Evolutionary conservation across 1,140 invertebrate genomes (phyloP).

Genomic region (Solen grandis): DNA sequence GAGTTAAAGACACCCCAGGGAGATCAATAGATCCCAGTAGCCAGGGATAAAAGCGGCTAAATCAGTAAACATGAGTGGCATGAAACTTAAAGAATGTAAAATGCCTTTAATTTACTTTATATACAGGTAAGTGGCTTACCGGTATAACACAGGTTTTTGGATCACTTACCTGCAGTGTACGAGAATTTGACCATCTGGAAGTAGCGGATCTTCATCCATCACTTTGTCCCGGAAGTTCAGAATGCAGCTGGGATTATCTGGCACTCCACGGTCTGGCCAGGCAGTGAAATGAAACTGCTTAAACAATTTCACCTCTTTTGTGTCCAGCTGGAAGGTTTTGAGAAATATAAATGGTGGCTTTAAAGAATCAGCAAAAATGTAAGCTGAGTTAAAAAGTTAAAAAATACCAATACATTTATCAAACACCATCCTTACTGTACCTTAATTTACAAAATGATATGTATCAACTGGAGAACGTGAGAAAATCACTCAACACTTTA

Average conservation of each 20-base stretch:
- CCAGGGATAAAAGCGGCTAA: too few relatives aligned
- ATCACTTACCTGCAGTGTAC: slow-evolving; percentile 62
- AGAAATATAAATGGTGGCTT: not conserved
- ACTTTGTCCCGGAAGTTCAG: slow-evolving; percentile 58
- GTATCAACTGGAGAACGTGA: too few relatives aligned
- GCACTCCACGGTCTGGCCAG: slow-evolving; percentile 61
- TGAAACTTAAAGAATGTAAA: too few relatives aligned
- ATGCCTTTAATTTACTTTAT: too few relatives aligned
- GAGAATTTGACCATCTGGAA: slow-evolving; percentile 45
- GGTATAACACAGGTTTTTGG: too few relatives aligned
- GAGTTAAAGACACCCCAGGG: too few relatives aligned
- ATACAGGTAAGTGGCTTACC: too few relatives aligned
- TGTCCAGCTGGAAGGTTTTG: slow-evolving; percentile 4
- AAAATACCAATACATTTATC: not conserved
- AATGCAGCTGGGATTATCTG: slow-evolving; percentile 42
- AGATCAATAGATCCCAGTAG: too few relatives aligned
- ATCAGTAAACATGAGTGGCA: too few relatives aligned
- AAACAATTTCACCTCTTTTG: slow-evolving; percentile 46
- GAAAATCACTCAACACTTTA: too few relatives aligned
- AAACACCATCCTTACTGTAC: not conserved
- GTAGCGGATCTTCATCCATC: slow-evolving; percentile 1
- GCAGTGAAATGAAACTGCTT: slow-evolving; percentile 60
- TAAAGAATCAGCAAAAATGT: not conserved
- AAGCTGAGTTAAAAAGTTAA: not conserved
- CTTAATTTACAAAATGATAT: too few relatives aligned